phyloP scores from a whole-genome alignment of 2,797 vertebrate genomes.

The Cynodonichthys magdalenae region DNA sequence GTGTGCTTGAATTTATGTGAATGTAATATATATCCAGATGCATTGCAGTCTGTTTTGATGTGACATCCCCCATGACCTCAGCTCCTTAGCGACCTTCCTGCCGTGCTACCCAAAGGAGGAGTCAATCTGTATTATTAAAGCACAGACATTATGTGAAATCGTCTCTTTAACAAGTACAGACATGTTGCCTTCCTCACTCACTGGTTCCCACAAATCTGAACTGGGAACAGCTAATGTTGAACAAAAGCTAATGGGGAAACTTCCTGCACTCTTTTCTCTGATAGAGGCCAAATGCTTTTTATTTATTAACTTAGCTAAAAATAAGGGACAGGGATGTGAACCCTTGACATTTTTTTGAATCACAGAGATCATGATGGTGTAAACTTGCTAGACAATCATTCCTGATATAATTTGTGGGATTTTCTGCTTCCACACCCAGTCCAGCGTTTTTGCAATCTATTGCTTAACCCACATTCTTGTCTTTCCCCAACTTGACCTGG shows the following conservation, averaged over 20 bases:
- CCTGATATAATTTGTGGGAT: conserved; percentile 64
- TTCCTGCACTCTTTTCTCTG: conserved; percentile 44
- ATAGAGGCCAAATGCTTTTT: conserved; percentile 61
- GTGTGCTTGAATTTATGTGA: conserved; percentile 7
- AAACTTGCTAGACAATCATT: conserved; percentile 49
- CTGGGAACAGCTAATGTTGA: conserved; percentile 54
- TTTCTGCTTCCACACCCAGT: conserved; percentile 53
- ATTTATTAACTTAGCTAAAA: conserved; percentile 72
- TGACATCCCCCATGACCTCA: conserved; percentile 46
- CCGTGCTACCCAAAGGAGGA: conserved; percentile 34
- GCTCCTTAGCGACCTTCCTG: conserved; percentile 53
- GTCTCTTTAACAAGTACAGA: conserved; percentile 31
- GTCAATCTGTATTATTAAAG: conserved; percentile 58
- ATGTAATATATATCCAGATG: conserved; percentile 19
- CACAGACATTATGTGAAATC: conserved; percentile 36
- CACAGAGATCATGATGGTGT: conserved; percentile 34
- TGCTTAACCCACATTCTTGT: conserved; percentile 57
- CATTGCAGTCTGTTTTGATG: conserved; percentile 55
- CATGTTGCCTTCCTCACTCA: conserved; percentile 10
- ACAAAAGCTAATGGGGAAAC: conserved; percentile 62
- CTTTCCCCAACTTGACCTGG: conserved; percentile 70
- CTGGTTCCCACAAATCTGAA: conserved; percentile 41
- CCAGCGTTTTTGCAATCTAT: conserved; percentile 54
- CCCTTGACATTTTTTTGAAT: conserved; percentile 56
- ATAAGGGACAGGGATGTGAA: conserved; percentile 40